These are phyloP conservation scores for human (Homo sapiens) DNA, from an alignment of 2,113 vertebrate species.

Conservation along the genomic window DNA sequence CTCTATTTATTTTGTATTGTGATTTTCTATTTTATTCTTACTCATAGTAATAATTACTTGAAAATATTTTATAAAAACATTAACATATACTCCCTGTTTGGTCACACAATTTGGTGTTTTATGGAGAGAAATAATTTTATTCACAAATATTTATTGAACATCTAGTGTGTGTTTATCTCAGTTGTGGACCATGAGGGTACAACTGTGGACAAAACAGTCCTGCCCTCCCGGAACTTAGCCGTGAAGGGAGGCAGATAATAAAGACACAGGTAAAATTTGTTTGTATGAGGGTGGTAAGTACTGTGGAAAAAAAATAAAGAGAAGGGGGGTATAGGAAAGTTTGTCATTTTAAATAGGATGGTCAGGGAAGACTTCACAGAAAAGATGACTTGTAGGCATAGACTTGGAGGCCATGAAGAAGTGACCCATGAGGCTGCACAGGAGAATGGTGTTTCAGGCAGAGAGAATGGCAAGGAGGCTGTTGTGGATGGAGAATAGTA, in stretches of 20 bases:
- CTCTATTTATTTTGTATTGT: background rate
- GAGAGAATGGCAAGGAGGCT: background rate
- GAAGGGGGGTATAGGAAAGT: background rate
- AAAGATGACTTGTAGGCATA: background rate
- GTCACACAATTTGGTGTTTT: background rate
- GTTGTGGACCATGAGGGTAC: background rate
- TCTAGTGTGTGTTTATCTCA: background rate
- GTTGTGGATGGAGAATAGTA: background rate
- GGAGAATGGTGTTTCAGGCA: background rate
- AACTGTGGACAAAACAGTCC: background rate
- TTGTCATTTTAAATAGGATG: background rate
- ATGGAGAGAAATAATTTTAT: background rate
- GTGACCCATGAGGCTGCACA: background rate
- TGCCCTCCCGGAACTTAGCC: background rate
- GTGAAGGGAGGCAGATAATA: background rate
- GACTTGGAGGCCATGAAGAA: background rate
- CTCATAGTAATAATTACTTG: background rate
- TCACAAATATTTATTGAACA: background rate
- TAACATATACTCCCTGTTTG: background rate
- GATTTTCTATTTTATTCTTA: conserved; percentile 26
- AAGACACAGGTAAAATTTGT: background rate
- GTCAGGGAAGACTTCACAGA: background rate
- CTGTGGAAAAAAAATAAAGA: background rate
- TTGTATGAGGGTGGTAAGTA: background rate
- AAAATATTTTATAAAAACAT: background rate